Percentiles rank a stretch among this genome's conserved stretches.
These are phyloP conservation scores for Halcyon smyrnensis DNA, from an alignment of 2,797 vertebrate species.

Conservation along the genomic window DNA sequence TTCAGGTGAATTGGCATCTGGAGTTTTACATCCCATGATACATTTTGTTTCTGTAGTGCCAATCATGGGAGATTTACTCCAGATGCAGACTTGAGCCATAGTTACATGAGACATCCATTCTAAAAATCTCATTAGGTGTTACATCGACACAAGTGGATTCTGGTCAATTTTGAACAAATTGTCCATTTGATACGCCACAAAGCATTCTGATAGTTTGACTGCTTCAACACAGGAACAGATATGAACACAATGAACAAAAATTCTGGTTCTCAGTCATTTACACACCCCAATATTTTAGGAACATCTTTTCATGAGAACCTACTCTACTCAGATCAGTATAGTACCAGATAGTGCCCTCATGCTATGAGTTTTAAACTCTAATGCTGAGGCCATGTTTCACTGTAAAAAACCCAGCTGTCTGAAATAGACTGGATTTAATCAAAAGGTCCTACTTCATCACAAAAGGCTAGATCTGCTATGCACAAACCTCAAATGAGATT, in stretches of 20 bases:
- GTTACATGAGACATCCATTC: neutral
- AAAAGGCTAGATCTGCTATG: neutral
- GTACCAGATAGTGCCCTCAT: neutral
- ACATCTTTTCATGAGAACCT: neutral
- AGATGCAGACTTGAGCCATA: neutral
- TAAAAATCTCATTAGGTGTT: neutral
- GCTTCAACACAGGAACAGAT: neutral
- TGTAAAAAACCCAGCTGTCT: neutral
- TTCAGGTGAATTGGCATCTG: neutral
- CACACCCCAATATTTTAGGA: neutral
- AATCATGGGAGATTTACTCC: neutral
- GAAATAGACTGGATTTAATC: neutral
- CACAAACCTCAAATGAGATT: neutral
- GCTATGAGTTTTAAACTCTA: neutral
- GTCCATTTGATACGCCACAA: neutral
- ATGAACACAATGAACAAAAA: neutral
- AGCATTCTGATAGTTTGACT: neutral
- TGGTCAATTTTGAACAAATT: neutral
- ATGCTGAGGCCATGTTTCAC: accelerated
- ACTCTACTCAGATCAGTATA: too few species aligned
- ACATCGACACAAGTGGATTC: neutral
- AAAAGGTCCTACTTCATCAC: neutral
- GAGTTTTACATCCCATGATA: neutral
- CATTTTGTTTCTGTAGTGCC: neutral
- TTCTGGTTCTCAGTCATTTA: neutral